Evolutionary conservation across 2,888 invertebrate species (phyloP).

Genomic region (Microchrysa polita): DNA sequence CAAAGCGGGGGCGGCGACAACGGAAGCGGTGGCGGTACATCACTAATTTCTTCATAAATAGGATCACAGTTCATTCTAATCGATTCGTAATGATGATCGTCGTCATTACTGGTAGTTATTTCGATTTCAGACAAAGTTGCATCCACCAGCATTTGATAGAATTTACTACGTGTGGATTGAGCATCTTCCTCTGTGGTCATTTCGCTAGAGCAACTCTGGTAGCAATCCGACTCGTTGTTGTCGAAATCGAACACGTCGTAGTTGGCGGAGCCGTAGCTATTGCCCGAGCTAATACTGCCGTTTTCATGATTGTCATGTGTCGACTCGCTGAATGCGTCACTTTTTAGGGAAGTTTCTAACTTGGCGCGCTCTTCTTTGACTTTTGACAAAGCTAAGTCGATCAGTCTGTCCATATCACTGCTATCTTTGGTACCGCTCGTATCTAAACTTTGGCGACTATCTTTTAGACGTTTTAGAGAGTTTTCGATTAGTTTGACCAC

Average conservation of each 20-base stretch:
- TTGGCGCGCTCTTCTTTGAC: slow-evolving; percentile 61
- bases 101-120: slow-evolving; percentile 70
- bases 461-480: slow-evolving; percentile 70
- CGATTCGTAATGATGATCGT: slow-evolving; percentile 79
- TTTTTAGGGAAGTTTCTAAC: slow-evolving; percentile 47
- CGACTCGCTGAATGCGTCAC: slow-evolving; percentile 56
- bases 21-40: slow-evolving; percentile 82
- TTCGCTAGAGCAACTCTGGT: slow-evolving; percentile 75
- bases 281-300: slow-evolving; percentile 66
- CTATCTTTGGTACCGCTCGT: slow-evolving; percentile 64
- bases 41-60: slow-evolving; percentile 80
- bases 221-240: slow-evolving; percentile 73
- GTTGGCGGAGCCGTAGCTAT: slow-evolving; percentile 74
- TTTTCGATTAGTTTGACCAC: slow-evolving; percentile 74
- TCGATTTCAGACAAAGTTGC: slow-evolving; percentile 76
- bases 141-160: slow-evolving; percentile 78
- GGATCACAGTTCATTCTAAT: slow-evolving; percentile 72
- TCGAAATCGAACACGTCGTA: slow-evolving; percentile 80
- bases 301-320: slow-evolving; percentile 56
- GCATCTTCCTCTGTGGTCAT: slow-evolving; percentile 73
- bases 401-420: slow-evolving; percentile 64
- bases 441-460: slow-evolving; percentile 59
- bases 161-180: slow-evolving; percentile 73
- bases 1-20: slow-evolving; percentile 79
- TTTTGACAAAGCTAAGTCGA: slow-evolving; percentile 62